Evolutionary conservation across 2,888 invertebrate species (phyloP), one percentile per base, ranked within the genome.

Genomic region (Athrips mouffetella): DNA sequence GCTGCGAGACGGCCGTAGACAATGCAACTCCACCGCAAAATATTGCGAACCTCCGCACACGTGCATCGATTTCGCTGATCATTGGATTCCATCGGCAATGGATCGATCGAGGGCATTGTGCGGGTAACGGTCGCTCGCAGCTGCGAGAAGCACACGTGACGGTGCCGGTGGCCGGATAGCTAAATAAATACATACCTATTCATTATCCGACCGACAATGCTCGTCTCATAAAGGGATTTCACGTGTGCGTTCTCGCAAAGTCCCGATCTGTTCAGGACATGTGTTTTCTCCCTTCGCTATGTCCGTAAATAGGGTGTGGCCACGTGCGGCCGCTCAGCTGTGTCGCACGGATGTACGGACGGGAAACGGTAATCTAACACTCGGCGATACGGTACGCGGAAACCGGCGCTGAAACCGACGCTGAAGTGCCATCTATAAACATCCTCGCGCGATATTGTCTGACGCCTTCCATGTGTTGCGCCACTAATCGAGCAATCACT

Each of bases 271-370:
- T 83, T 82, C 83, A 78, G 85, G 85, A 87, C 88, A 88, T 87
- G 84, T 87, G 87, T 72, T 83, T 76, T 76, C 86, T 85, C 86
- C 86, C 87, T 85, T 75, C 65, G 76, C 76, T 77, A 78, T 80
- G 70, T 86, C 87, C 86, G 87, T 87, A 88, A 88, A 88, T 88
- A 88, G 87, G 88, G 87, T 83, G 77, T 84, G 80, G 81, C 86
- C 87, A 88, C 87, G 88, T 88, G 87, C 85, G 84, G 77, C 75
- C 78, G 86, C 69, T 84, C 88, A 86, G 87, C 86, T 86, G 87
- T 78, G 80, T 65, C 82, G 78, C 40, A 25, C 86, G 87, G 87
- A 85, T 86, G 82, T 77, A 70, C 73, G 67, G 85, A 86, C 86
- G 84, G 86, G 83, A 86, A 86, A 73, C 82, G 60, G 86, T 84